These are phyloP conservation scores for Cryptocheilus praepositus DNA, from an alignment of 2,888 invertebrate genomes.

Conservation along the genomic window DNA sequence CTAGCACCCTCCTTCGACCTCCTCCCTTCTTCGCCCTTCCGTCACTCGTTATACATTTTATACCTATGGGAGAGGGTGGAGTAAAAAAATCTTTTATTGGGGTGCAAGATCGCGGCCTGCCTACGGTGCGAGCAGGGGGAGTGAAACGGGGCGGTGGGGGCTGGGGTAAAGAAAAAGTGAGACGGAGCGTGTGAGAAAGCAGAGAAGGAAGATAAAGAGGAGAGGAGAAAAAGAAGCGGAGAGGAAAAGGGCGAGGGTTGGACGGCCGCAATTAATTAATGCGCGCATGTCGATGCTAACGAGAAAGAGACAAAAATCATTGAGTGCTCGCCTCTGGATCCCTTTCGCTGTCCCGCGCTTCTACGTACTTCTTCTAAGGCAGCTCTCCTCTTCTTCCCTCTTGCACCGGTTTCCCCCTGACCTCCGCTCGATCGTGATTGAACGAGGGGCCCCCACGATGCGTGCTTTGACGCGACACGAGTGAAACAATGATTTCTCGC, in stretches of 20 bases:
- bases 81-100: conserved; percentile 49
- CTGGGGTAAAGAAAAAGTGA: too few species aligned
- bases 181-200: too few species aligned
- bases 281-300: conserved; percentile 57
- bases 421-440: conserved; percentile 1
- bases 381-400: not conserved
- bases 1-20: conserved; percentile 1
- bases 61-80: conserved; percentile 30
- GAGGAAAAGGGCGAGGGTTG: conserved; percentile 27
- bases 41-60: conserved; percentile 58
- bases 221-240: conserved; percentile 18
- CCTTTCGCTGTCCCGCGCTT: conserved; percentile 27
- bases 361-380: not conserved
- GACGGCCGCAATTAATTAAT: conserved; percentile 53
- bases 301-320: conserved; percentile 54
- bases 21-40: conserved; percentile 25
- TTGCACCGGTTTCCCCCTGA: conserved; percentile 1
- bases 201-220: too few species aligned
- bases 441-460: conserved; percentile 7
- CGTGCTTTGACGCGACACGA: conserved; percentile 38
- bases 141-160: too few species aligned
- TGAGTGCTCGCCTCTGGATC: conserved; percentile 33
- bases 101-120: conserved; percentile 26
- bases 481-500: conserved; percentile 54
- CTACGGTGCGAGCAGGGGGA: conserved; percentile 5